A percentile compares a stretch with the other conserved stretches of the same genome.
phyloP scores from a whole-genome alignment of 2,113 vertebrate species.

The Cinclus cinclus region DNA sequence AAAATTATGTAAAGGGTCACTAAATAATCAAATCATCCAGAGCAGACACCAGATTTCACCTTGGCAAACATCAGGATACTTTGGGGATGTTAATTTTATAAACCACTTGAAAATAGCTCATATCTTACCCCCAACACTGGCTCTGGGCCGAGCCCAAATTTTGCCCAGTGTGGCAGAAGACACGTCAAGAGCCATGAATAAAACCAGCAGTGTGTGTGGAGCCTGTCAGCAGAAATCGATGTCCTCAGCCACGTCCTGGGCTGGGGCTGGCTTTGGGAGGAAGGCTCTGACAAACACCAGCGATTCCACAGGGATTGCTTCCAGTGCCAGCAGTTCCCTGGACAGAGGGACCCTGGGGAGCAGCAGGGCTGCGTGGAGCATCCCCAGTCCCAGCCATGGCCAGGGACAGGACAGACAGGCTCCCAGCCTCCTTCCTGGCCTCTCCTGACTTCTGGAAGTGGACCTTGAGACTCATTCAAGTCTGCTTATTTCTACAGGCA shows the following conservation, averaged over 20 bases:
- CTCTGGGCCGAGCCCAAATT: background rate
- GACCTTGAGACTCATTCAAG: background rate
- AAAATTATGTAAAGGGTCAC: background rate
- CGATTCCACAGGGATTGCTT: background rate
- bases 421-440: background rate
- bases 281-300: background rate
- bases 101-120: background rate
- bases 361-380: background rate
- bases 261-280: background rate
- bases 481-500: background rate
- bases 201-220: background rate
- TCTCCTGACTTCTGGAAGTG: background rate
- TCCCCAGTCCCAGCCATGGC: background rate
- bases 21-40: background rate
- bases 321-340: background rate
- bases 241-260: background rate
- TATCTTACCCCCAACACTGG: background rate
- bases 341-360: background rate
- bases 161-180: slow-evolving; percentile 19
- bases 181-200: slow-evolving; percentile 4
- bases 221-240: slow-evolving; percentile 13
- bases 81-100: background rate
- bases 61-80: background rate
- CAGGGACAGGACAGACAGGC: background rate
- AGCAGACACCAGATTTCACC: background rate